Evolutionary conservation across 92 coral and sea anemone genomes (phyloP).

Genomic region (Muricea muricata): DNA sequence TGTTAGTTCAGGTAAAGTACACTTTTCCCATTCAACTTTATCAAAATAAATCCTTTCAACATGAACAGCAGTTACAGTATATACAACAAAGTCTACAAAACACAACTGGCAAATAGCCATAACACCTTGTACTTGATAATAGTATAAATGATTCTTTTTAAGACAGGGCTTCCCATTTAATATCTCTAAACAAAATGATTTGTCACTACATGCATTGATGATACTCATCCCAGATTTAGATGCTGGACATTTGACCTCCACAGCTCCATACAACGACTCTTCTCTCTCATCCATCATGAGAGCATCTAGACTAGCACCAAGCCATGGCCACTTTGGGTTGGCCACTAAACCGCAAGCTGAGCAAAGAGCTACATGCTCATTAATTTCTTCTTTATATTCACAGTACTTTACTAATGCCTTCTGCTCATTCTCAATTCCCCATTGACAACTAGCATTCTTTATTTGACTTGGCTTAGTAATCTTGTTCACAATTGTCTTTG

Average conservation of each 20-base stretch:
- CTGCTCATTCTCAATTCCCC: conserved; percentile 27
- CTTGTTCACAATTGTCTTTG: not conserved
- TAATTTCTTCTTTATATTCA: not conserved
- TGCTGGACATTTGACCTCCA: conserved; percentile 56
- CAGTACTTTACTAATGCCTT: not conserved
- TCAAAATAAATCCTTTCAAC: not conserved
- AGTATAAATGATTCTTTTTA: conserved; percentile 42
- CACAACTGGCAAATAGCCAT: conserved; percentile 49
- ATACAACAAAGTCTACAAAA: conserved; percentile 52
- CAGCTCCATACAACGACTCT: conserved; percentile 44
- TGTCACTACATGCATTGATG: conserved; percentile 8
- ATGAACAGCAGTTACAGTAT: conserved; percentile 28
- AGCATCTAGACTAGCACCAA: conserved; percentile 61
- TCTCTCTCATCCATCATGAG: conserved; percentile 20
- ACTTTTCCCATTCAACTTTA: not conserved
- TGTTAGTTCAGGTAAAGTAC: not conserved
- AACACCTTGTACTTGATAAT: not conserved
- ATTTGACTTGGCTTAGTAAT: not conserved
- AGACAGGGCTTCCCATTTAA: conserved; percentile 46
- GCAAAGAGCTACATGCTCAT: conserved; percentile 1
- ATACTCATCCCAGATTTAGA: conserved; percentile 36
- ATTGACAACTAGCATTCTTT: conserved; percentile 24
- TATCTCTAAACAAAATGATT: conserved; percentile 18
- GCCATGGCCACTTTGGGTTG: conserved; percentile 58
- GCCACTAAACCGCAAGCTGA: conserved; percentile 45